Base-by-base conservation (phyloP, 2,888 invertebrate species). In the Drosophila atripex region DNA sequence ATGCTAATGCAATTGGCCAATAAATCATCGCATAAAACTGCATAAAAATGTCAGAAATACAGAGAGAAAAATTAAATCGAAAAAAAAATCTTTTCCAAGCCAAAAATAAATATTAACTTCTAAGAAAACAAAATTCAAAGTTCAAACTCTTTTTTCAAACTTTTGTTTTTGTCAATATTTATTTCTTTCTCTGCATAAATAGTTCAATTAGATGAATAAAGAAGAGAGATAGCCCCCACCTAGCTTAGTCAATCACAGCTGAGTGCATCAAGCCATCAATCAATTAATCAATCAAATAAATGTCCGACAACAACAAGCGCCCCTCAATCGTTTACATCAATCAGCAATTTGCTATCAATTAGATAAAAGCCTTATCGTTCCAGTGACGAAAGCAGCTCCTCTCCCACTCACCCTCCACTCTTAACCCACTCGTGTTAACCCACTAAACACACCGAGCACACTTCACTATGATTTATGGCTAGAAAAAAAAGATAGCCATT, bases 1-100 rank as follows among this genome's bases (percentile, higher is more conserved):
- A 77, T 72, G 71, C 68, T 75, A 86, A 82, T 83, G 84, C 84
- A 77, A 82, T 82, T 80, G 80, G 59, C 72, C 72, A 73, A 83
- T 83, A 86, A 82, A 86, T 86, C 80, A 80, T 57, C 50, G 70
- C 70, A 71, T 60, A 72, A 74, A 83, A 75, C 65, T 86, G 84
- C 80, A 82, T 71, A 50, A 65, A 80, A 79, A 69, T 68, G 68
- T 64, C 58, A 51, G 28, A 18, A 35, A 2, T 32, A 23, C 30
- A 51, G 11, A 21, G 28, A 30, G 41, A 41, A 28, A 18, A 30
- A 45, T 21, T 21, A 14, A 12, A 14, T 45, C 23, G 25, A 18
- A 23, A 9, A 35, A 43, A 3, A 45, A 35, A 32, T 21, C 5
- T 25, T 32, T 28, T 1, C 28, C 45, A 18, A 21, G 2, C 18